Evolutionary conservation across 2,797 vertebrate species (phyloP).

Genomic region (Erethizon dorsatum): DNA sequence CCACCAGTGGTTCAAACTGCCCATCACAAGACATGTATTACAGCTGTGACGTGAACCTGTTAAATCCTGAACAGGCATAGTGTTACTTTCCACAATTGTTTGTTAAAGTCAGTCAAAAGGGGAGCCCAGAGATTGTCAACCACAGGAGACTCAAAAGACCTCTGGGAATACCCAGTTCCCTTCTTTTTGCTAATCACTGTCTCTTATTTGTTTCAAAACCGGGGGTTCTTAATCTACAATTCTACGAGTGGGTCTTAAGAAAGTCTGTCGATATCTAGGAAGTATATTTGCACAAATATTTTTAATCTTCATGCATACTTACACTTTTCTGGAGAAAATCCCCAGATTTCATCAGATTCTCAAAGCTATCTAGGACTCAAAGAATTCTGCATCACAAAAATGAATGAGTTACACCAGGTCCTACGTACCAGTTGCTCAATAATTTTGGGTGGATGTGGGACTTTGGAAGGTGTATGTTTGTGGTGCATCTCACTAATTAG

Average conservation of each 20-base stretch:
- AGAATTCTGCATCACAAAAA: background rate
- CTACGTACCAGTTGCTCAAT: background rate
- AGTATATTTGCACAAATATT: background rate
- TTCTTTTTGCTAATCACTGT: background rate
- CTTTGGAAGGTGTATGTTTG: background rate
- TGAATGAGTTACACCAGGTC: background rate
- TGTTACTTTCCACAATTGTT: background rate
- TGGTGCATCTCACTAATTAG: slow-evolving; percentile 18
- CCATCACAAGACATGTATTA: background rate
- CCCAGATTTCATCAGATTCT: background rate
- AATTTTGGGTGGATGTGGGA: background rate
- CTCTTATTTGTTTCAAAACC: slow-evolving; percentile 16
- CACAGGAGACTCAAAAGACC: background rate
- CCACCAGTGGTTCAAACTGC: background rate
- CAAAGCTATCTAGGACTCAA: background rate
- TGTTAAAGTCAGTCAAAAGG: background rate
- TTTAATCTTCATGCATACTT: background rate
- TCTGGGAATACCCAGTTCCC: background rate
- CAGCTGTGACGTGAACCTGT: background rate
- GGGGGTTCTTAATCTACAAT: background rate
- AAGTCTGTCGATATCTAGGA: background rate
- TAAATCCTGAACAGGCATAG: background rate
- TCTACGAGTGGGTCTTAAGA: background rate
- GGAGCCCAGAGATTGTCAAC: background rate
- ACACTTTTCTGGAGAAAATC: background rate